Percentiles rank a stretch among this genome's conserved stretches.
Conservation (phyloP, 2,888 invertebrate genomes). For the Eupithecia pulchellata region DNA sequence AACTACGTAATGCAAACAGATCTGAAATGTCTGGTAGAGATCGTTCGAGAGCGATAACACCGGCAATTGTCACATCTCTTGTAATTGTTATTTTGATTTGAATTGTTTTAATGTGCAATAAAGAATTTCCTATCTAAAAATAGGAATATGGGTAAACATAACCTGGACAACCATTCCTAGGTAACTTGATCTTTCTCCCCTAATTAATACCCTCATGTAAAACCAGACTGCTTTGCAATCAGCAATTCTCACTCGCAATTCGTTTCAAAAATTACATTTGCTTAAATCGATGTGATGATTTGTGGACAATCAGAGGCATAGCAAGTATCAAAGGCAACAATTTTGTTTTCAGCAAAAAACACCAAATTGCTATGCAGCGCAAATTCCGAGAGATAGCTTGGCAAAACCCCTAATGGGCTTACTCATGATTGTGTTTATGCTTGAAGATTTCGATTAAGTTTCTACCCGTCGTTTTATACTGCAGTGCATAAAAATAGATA, state of each 20-base stretch:
- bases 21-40: too few relatives aligned
- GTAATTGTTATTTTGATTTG: too few relatives aligned
- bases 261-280: not conserved
- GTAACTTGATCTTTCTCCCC: not conserved
- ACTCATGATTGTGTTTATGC: slow-evolving; percentile 2
- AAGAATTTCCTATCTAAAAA: too few relatives aligned
- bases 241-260: not conserved
- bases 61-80: too few relatives aligned
- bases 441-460: slow-evolving; percentile 3
- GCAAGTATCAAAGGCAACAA: slow-evolving; percentile 30
- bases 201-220: not conserved
- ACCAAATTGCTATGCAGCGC: slow-evolving; percentile 36
- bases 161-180: not conserved
- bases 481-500: slow-evolving; percentile 28
- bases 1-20: too few relatives aligned
- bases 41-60: too few relatives aligned
- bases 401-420: slow-evolving; percentile 43
- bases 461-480: slow-evolving; percentile 4
- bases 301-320: not conserved
- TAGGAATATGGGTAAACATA: not conserved
- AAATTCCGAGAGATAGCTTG: slow-evolving; percentile 42
- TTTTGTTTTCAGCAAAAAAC: slow-evolving; percentile 41
- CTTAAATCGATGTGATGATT: slow-evolving; percentile 1
- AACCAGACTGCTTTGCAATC: not conserved
- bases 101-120: too few relatives aligned